Evolutionary conservation across 2,113 vertebrate species (phyloP).

Genomic region (Anoplopoma fimbria): DNA sequence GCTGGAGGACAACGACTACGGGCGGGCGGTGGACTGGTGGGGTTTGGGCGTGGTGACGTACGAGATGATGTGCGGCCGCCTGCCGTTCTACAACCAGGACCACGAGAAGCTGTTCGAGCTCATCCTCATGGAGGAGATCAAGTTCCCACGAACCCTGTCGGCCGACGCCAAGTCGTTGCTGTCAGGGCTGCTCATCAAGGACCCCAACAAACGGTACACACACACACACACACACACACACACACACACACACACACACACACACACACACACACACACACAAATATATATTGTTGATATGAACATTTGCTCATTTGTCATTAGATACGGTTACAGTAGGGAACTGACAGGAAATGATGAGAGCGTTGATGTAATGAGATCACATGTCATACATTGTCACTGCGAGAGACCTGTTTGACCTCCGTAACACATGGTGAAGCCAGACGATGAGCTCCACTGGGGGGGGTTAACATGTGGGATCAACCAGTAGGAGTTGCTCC

Average conservation of each 20-base stretch:
- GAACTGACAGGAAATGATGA: too few species aligned
- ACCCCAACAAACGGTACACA: constrained; percentile 83
- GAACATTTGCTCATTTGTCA: too few species aligned
- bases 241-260: constrained; percentile 2
- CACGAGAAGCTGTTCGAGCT: constrained; percentile 86
- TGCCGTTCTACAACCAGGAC: constrained; percentile 87
- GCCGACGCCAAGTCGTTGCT: constrained; percentile 85
- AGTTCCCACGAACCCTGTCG: constrained; percentile 84
- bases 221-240: background rate
- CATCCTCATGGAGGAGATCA: constrained; percentile 87
- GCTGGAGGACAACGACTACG: constrained; percentile 86
- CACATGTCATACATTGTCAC: too few species aligned
- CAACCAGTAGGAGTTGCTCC: too few species aligned
- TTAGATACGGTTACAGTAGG: too few species aligned
- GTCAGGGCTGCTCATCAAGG: constrained; percentile 85
- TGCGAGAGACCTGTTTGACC: too few species aligned
- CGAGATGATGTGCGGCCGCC: constrained; percentile 86
- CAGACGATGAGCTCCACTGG: too few species aligned
- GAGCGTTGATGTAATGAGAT: too few species aligned
- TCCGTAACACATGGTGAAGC: too few species aligned
- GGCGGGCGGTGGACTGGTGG: constrained; percentile 86
- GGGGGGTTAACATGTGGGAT: too few species aligned
- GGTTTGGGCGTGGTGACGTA: constrained; percentile 85
- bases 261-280: background rate
- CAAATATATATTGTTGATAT: too few species aligned